A percentile compares a stretch with the other conserved stretches of the same genome.
Evolutionary conservation across 2,113 vertebrate genomes (phyloP).

Genomic region (Thomomys bottae): DNA sequence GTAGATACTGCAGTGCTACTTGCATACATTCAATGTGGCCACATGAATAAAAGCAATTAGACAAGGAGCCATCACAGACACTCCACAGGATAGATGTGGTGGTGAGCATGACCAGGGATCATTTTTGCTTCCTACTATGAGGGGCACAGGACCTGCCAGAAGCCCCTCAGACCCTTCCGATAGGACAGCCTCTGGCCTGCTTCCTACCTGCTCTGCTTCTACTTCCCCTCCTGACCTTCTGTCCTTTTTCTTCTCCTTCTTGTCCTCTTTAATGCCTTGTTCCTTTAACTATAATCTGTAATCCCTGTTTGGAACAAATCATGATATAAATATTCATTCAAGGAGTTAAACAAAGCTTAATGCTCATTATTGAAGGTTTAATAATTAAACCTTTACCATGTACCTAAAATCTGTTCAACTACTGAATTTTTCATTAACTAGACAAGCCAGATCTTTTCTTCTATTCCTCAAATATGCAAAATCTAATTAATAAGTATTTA

Average conservation of each 20-base stretch:
- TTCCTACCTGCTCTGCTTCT: no score
- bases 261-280: not conserved
- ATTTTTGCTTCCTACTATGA: no score
- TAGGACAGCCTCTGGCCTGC: accelerated
- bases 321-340: not conserved
- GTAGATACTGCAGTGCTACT: not conserved
- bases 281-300: not conserved
- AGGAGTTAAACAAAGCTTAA: not conserved
- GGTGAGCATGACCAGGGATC: not conserved
- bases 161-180: not conserved
- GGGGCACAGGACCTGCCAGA: not conserved
- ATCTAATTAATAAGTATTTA: not conserved
- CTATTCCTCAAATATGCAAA: not conserved
- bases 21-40: not conserved
- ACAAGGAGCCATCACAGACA: not conserved
- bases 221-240: not conserved
- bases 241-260: no score
- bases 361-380: accelerated
- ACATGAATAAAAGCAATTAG: not conserved
- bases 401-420: not conserved
- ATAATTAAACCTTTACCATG: not conserved
- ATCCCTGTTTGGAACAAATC: not conserved
- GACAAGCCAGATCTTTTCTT: not conserved
- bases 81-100: not conserved
- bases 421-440: not conserved